Evolutionary conservation across 2,797 vertebrate genomes (phyloP).

Genomic region (Micrastur ruficollis): DNA sequence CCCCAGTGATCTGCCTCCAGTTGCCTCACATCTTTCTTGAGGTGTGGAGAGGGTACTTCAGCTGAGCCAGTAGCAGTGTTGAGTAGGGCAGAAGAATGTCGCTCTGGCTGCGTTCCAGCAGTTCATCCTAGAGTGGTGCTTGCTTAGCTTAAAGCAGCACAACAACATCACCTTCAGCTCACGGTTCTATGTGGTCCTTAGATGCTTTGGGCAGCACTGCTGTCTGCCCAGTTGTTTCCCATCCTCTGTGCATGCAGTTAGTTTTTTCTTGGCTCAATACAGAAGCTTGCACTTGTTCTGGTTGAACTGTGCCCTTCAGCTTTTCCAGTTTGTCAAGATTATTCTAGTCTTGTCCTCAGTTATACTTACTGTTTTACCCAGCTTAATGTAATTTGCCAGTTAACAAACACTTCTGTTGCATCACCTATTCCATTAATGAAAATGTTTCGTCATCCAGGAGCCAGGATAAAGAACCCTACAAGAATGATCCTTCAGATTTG

Average conservation of each 20-base stretch:
- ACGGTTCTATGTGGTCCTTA: not conserved
- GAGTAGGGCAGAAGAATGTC: not conserved
- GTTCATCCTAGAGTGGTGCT: not conserved
- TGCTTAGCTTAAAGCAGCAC: not conserved
- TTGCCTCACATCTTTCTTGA: not conserved
- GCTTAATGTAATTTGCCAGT: not conserved
- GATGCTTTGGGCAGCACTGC: not conserved
- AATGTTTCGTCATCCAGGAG: not conserved
- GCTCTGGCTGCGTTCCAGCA: not conserved
- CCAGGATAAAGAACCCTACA: not conserved
- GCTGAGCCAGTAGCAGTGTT: not conserved
- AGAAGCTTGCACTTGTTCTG: not conserved
- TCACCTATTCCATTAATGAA: not conserved
- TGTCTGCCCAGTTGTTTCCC: not conserved
- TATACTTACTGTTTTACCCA: not conserved
- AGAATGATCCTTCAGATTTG: not conserved
- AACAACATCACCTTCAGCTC: not conserved
- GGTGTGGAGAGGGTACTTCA: not conserved
- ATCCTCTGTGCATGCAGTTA: not conserved
- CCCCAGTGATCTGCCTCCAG: not conserved
- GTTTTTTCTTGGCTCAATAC: not conserved
- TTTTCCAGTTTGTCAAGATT: not conserved
- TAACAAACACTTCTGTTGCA: not conserved
- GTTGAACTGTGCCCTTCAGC: not conserved
- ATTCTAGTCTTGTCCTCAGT: not conserved